Conservation (phyloP, 2,888 invertebrate genomes). For the Eretmocerus hayati region DNA sequence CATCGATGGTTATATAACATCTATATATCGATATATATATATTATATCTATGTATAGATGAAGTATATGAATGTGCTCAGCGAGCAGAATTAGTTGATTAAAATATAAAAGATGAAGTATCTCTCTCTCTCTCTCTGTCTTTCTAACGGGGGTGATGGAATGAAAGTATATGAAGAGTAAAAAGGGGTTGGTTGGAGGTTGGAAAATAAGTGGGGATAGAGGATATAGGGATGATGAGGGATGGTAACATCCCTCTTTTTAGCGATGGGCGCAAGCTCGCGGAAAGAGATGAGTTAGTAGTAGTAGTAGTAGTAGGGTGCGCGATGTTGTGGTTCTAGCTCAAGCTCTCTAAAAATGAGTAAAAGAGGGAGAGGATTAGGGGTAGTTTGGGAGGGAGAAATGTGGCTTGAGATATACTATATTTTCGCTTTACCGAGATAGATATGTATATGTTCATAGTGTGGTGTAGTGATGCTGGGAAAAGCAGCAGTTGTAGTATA, state of each 20-base stretch:
- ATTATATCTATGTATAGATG: no score
- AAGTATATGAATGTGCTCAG: slow-evolving; percentile 45
- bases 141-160: no score
- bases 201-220: slow-evolving; percentile 5
- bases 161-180: no score
- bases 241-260: slow-evolving; percentile 26
- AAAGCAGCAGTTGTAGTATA: slow-evolving; percentile 21
- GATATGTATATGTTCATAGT: no score
- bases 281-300: no score
- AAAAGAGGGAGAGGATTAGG: slow-evolving; percentile 22
- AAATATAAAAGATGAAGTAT: slow-evolving; percentile 46
- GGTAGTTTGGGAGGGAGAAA: slow-evolving; percentile 18
- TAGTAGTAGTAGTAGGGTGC: background rate
- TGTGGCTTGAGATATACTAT: no score
- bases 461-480: background rate
- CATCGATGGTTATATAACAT: no score
- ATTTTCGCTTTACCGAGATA: no score
- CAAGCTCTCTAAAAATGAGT: background rate
- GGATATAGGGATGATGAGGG: slow-evolving; percentile 18
- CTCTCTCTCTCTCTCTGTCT: no score
- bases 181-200: slow-evolving; percentile 15
- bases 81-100: slow-evolving; percentile 47
- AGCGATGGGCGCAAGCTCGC: slow-evolving; percentile 9
- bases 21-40: no score
- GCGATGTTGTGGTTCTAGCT: background rate